A percentile compares a stretch with the other conserved stretches of the same genome.
Conservation (phyloP, 2,888 invertebrate genomes). For the Nomada ferruginata region DNA sequence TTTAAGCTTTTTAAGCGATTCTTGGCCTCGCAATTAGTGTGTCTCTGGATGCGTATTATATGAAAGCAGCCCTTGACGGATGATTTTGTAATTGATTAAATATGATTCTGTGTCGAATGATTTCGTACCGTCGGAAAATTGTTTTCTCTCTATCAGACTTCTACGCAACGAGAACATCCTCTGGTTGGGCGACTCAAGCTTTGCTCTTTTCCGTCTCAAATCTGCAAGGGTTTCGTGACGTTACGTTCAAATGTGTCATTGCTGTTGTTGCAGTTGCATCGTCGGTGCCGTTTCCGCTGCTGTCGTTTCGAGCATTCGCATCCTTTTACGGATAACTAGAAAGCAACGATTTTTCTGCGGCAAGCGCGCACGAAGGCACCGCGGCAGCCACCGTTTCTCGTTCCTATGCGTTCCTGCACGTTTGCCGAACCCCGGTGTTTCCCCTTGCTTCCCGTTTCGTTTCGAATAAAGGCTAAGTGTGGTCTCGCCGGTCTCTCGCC, state of each 20-base stretch:
- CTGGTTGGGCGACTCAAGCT: conserved; percentile 80
- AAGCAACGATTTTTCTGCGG: conserved; percentile 28
- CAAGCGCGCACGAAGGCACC: conserved; percentile 12
- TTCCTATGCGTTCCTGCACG: background rate
- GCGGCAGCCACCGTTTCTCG: conserved; percentile 18
- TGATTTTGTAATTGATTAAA: conserved; percentile 42
- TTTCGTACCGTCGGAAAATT: conserved; percentile 81
- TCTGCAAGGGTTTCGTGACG: conserved; percentile 74
- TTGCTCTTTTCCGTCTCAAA: conserved; percentile 82
- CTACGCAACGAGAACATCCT: conserved; percentile 80
- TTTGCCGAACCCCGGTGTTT: background rate
- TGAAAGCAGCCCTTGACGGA: conserved; percentile 42
- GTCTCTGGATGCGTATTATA: conserved; percentile 31
- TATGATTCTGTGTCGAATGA: conserved; percentile 63
- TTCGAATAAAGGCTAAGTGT: no score
- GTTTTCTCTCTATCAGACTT: conserved; percentile 80
- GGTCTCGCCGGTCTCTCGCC: background rate
- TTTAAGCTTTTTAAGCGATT: background rate
- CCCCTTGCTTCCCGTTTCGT: no score
- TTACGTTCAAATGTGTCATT: conserved; percentile 51
- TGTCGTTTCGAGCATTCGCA: conserved; percentile 10
- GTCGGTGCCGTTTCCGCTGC: background rate
- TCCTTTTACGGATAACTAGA: conserved; percentile 38
- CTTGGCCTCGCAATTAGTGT: conserved; percentile 13
- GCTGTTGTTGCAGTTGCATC: conserved; percentile 5